phyloP scores from a whole-genome alignment of 2,797 vertebrate species.

The Acrossocheilus wenchowensis region DNA sequence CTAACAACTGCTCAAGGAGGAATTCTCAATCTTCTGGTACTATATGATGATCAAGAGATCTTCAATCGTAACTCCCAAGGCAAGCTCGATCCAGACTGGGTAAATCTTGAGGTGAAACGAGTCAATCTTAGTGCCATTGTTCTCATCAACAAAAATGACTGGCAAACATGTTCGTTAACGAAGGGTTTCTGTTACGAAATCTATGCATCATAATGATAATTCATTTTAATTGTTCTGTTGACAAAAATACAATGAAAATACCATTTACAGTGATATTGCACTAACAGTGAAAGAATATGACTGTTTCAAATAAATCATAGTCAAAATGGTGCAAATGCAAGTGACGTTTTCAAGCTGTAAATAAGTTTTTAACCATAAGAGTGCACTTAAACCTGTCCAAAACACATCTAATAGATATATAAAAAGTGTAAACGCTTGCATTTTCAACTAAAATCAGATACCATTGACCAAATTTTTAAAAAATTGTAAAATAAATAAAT shows the following conservation, averaged over 20 bases:
- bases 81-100: not conserved
- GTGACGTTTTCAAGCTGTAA: not conserved
- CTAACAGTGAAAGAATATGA: not conserved
- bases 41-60: constrained; percentile 38
- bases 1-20: constrained; percentile 1
- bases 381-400: not conserved
- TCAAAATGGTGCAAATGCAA: not conserved
- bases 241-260: not conserved
- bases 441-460: no score
- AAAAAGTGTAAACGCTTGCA: not conserved
- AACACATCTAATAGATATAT: not conserved
- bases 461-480: no score
- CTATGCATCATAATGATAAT: not conserved
- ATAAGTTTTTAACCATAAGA: not conserved
- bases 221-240: not conserved
- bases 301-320: not conserved
- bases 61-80: constrained; percentile 4
- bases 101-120: not conserved
- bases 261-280: not conserved
- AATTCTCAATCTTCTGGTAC: constrained; percentile 11
- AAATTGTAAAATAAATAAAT: no score
- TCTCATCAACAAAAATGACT: not conserved
- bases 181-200: not conserved
- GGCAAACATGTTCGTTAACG: not conserved
- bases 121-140: not conserved